Evolutionary conservation across 2,113 vertebrate species (phyloP).

Genomic region (Nerophis lumbriciformis): DNA sequence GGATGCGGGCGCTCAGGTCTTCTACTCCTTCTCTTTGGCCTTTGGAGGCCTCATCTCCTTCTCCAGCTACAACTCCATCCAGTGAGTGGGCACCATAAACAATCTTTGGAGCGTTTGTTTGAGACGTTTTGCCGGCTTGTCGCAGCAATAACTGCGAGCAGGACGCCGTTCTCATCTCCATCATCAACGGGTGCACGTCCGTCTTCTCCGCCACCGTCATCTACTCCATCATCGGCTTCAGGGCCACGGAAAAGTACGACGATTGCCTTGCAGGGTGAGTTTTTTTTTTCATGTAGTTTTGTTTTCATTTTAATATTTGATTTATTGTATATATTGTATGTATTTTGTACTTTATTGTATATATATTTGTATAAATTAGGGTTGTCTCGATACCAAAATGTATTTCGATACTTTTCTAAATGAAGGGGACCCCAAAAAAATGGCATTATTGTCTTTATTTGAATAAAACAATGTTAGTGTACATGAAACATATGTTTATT

Average conservation of each 20-base stretch:
- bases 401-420: too few relatives aligned
- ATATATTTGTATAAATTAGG: too few relatives aligned
- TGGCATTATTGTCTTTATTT: too few relatives aligned
- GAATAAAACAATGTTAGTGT: too few relatives aligned
- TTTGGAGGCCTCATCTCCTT: constrained; percentile 97
- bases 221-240: constrained; percentile 96
- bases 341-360: too few relatives aligned
- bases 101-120: not conserved
- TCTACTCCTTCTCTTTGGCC: constrained; percentile 93
- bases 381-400: too few relatives aligned
- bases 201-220: constrained; percentile 89
- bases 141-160: constrained; percentile 91
- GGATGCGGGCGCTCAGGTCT: constrained; percentile 92
- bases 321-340: too few relatives aligned
- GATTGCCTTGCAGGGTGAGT: constrained; percentile 69
- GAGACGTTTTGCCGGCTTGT: not conserved
- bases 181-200: constrained; percentile 92
- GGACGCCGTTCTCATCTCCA: constrained; percentile 85
- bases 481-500: too few relatives aligned
- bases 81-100: constrained; percentile 76
- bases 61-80: constrained; percentile 94
- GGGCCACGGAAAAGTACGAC: constrained; percentile 83
- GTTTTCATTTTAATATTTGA: too few relatives aligned
- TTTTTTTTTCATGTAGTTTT: too few relatives aligned
- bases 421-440: too few relatives aligned